A percentile compares a stretch with the other conserved stretches of the same genome.
These are phyloP conservation scores for Lasaia peninsularis DNA, from an alignment of 1,140 invertebrate species.

Conservation along the genomic window DNA sequence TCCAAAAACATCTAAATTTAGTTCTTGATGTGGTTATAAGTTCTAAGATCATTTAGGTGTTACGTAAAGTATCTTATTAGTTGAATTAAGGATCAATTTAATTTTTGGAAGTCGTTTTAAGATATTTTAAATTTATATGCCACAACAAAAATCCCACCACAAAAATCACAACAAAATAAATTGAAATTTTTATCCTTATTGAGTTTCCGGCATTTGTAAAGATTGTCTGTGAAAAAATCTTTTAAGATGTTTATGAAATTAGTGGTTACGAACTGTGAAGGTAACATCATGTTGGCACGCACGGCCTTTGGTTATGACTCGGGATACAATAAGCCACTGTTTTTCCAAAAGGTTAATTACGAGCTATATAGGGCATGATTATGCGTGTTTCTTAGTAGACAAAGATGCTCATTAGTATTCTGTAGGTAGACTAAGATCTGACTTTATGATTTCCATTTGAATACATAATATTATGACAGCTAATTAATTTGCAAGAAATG, in stretches of 20 bases:
- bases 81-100: too few species aligned
- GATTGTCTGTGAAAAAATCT: background rate
- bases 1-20: too few species aligned
- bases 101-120: too few species aligned
- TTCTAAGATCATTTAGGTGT: too few species aligned
- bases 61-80: too few species aligned
- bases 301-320: slow-evolving; percentile 1
- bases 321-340: slow-evolving; percentile 1
- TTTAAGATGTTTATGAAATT: background rate
- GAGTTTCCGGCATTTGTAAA: background rate
- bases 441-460: too few species aligned
- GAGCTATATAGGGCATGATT: slow-evolving; percentile 3
- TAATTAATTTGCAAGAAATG: too few species aligned
- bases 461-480: too few species aligned
- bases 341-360: background rate
- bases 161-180: too few species aligned
- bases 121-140: too few species aligned
- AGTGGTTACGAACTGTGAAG: background rate
- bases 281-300: background rate
- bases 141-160: too few species aligned
- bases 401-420: slow-evolving; percentile 1
- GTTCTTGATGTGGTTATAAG: too few species aligned
- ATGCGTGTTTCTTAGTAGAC: background rate
- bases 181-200: background rate
- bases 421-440: background rate